Evolutionary conservation across 2,888 invertebrate species (phyloP).

Genomic region (Epiblema foenella): DNA sequence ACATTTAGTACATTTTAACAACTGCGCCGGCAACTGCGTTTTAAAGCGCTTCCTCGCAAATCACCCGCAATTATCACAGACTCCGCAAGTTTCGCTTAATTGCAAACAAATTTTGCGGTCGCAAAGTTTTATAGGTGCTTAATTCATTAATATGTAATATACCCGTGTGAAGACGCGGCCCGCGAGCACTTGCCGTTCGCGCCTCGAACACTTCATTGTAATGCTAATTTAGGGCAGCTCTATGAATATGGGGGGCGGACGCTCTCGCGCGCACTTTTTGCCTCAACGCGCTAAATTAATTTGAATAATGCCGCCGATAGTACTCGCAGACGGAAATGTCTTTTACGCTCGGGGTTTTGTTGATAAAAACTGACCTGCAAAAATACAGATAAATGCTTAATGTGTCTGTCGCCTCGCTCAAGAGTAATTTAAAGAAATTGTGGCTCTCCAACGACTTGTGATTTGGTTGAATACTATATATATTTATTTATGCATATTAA

Average conservation of each 20-base stretch:
- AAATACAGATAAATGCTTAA: conserved; percentile 14
- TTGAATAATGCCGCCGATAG: conserved; percentile 83
- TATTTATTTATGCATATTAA: no score
- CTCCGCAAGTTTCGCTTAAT: conserved; percentile 53
- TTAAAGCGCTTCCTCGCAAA: conserved; percentile 44
- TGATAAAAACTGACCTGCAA: conserved; percentile 14
- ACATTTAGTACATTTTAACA: conserved; percentile 30
- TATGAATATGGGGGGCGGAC: conserved; percentile 80
- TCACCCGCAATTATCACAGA: conserved; percentile 61
- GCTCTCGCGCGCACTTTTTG: conserved; percentile 79
- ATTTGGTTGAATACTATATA: no score
- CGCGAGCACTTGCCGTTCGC: conserved; percentile 76
- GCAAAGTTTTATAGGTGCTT: conserved; percentile 70
- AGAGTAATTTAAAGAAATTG: no score
- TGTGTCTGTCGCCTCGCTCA: no score
- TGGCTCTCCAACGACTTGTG: no score
- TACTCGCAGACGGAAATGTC: conserved; percentile 76
- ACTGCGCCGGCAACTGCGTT: conserved; percentile 32
- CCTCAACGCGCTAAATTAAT: conserved; percentile 81
- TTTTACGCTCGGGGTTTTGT: conserved; percentile 62
- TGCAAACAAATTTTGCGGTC: conserved; percentile 71
- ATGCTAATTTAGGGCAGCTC: conserved; percentile 82
- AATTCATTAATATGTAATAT: conserved; percentile 78
- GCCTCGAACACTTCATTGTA: conserved; percentile 81
- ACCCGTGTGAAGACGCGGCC: conserved; percentile 76